Conservation (phyloP, 2,888 invertebrate species). For the Apodemia mormo region DNA sequence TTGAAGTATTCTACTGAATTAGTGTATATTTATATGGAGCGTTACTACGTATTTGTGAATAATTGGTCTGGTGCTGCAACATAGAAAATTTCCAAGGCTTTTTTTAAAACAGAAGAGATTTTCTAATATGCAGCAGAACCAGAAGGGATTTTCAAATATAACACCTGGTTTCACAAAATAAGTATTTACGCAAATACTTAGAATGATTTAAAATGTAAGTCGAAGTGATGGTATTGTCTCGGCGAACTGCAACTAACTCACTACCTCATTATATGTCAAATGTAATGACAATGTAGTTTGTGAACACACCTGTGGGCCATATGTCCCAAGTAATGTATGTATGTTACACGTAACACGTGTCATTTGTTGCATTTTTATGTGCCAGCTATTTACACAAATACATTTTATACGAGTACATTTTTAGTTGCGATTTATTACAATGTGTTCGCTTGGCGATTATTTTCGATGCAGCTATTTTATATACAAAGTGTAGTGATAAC, state of each 20-base stretch:
- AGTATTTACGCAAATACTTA: no score
- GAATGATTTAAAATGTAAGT: conserved; percentile 3
- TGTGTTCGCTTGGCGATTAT: no score
- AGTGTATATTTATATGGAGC: no score
- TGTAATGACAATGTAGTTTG: conserved; percentile 31
- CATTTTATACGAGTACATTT: background rate
- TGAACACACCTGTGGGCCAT: conserved; percentile 25
- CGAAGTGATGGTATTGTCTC: conserved; percentile 24
- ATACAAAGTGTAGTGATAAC: no score
- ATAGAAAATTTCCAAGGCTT: no score
- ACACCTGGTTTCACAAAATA: conserved; percentile 29
- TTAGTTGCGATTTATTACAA: background rate
- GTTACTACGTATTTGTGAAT: no score
- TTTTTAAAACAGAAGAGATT: no score
- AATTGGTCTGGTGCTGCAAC: no score
- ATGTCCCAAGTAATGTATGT: background rate
- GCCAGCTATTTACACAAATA: conserved; percentile 2
- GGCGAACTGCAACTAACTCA: conserved; percentile 26
- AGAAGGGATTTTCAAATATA: no score
- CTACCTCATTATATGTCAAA: conserved; percentile 34
- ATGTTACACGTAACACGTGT: background rate
- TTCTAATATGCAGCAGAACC: no score
- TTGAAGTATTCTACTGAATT: no score
- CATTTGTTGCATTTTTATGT: conserved; percentile 6
- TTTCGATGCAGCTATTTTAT: no score